Evolutionary conservation across 2,888 invertebrate genomes (phyloP).

Genomic region (Lochmaea capreae): DNA sequence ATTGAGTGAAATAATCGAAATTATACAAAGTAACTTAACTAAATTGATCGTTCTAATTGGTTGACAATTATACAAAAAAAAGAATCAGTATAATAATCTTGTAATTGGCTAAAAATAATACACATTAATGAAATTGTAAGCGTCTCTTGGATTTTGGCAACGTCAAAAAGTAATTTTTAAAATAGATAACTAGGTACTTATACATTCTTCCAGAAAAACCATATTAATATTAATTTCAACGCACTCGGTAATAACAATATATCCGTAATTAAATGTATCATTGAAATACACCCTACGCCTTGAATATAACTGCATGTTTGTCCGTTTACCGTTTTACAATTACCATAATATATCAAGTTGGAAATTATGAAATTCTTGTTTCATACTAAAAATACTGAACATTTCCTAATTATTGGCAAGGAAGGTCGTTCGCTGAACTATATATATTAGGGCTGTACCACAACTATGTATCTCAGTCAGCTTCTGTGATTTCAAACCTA

Average conservation of each 20-base stretch:
- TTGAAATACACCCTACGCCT: slow-evolving; percentile 16
- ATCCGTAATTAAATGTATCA: slow-evolving; percentile 8
- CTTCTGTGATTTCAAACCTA: slow-evolving; percentile 25
- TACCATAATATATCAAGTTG: background rate
- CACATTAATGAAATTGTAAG: no score
- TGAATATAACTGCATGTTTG: background rate
- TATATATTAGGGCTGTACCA: slow-evolving; percentile 29
- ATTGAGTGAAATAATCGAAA: no score
- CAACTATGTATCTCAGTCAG: slow-evolving; percentile 19
- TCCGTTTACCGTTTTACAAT: background rate
- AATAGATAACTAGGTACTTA: no score
- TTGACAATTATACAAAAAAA: no score
- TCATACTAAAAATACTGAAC: background rate
- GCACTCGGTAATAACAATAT: slow-evolving; percentile 3
- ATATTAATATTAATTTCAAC: background rate
- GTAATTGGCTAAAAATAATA: no score
- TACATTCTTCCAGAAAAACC: background rate
- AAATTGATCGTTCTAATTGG: no score
- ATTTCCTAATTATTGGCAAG: slow-evolving; percentile 34
- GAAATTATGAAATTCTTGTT: slow-evolving; percentile 10
- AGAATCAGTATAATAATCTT: no score
- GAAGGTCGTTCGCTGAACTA: slow-evolving; percentile 28
- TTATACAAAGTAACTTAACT: no score
- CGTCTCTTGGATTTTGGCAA: no score
- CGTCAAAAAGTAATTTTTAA: no score